phyloP scores from a whole-genome alignment of 2,888 invertebrate species.

The Trissoscelio sp. region DNA sequence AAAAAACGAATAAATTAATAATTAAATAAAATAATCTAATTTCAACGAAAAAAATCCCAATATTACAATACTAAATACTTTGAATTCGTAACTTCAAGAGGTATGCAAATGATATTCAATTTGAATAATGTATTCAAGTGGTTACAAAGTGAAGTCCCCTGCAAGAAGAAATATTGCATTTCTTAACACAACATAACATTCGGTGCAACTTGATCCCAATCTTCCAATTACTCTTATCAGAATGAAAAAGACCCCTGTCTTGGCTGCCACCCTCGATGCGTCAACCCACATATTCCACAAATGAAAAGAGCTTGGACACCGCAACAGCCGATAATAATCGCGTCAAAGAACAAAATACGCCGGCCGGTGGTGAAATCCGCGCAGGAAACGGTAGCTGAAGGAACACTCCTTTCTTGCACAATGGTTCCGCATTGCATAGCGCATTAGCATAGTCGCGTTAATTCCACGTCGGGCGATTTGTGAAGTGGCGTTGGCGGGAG shows the following conservation, averaged over 20 bases:
- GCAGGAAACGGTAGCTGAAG: constrained; percentile 22
- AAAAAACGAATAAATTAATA: no score
- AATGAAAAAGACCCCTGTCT: neutral
- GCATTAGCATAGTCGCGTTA: constrained; percentile 35
- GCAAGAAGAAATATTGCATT: neutral
- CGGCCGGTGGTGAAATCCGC: constrained; percentile 19
- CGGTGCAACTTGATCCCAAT: constrained; percentile 26
- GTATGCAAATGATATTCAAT: neutral
- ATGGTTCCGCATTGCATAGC: constrained; percentile 32
- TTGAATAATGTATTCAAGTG: neutral
- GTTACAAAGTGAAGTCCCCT: neutral
- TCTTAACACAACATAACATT: neutral
- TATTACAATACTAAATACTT: neutral
- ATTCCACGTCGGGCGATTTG: constrained; percentile 29
- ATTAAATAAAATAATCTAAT: no score
- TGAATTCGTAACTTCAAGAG: neutral
- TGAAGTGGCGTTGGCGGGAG: constrained; percentile 24
- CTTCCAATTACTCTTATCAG: constrained; percentile 51
- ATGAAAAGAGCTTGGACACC: constrained; percentile 15
- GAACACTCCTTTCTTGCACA: constrained; percentile 13
- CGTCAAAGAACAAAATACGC: constrained; percentile 38
- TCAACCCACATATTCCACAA: neutral
- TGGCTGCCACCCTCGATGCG: constrained; percentile 18
- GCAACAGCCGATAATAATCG: constrained; percentile 45
- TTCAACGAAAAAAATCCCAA: no score